phyloP scores from a whole-genome alignment of 2,113 vertebrate species.

The Cyanoramphus novaezelandiae region DNA sequence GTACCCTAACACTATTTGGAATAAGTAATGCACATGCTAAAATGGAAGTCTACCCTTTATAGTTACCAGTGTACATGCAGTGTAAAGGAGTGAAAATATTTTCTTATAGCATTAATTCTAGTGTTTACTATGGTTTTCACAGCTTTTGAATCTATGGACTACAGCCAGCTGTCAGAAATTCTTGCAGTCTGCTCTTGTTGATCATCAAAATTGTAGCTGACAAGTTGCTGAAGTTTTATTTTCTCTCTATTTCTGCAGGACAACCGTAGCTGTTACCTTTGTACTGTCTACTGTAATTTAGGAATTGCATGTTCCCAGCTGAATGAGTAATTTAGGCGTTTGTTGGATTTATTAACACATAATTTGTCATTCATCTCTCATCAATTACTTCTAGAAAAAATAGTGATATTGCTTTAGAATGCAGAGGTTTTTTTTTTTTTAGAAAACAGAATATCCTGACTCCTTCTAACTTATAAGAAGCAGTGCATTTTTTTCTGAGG shows the following conservation, averaged over 20 bases:
- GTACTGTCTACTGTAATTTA: neutral
- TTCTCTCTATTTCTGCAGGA: neutral
- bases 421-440: neutral
- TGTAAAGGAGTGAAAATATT: conserved; percentile 28
- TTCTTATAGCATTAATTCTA: neutral
- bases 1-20: neutral
- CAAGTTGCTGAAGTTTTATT: neutral
- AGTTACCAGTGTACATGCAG: neutral
- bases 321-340: neutral
- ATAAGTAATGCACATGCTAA: conserved; percentile 9
- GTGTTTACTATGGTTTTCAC: conserved; percentile 51
- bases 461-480: neutral
- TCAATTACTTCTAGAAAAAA: neutral
- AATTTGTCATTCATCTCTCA: neutral
- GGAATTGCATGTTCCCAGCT: neutral
- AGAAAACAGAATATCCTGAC: neutral
- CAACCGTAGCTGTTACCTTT: neutral
- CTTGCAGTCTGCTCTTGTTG: conserved; percentile 29
- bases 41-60: neutral
- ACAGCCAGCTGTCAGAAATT: conserved; percentile 43
- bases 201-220: neutral
- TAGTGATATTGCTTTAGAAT: neutral
- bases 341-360: neutral
- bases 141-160: conserved; percentile 35
- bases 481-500: neutral